Conservation (phyloP, 2,888 invertebrate species). For the Apomyelois bistriatella region DNA sequence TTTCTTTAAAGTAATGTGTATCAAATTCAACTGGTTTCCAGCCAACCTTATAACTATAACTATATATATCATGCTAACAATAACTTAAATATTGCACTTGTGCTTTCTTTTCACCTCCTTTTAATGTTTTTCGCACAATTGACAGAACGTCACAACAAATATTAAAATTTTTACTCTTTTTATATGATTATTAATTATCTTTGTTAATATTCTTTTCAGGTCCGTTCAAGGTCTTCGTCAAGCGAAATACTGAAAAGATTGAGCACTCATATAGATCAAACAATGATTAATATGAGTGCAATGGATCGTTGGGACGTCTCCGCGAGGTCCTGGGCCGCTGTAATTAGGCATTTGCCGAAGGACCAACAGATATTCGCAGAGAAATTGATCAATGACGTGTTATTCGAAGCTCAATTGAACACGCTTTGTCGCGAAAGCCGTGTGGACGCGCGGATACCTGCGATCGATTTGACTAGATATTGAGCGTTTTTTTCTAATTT, state of each 20-base stretch:
- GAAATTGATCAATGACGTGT: background rate
- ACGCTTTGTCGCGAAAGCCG: background rate
- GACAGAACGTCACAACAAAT: too few species aligned
- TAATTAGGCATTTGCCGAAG: background rate
- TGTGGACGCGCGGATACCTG: background rate
- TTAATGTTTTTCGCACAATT: too few species aligned
- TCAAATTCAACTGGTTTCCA: too few species aligned
- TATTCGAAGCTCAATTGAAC: background rate
- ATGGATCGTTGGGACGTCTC: background rate
- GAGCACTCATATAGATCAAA: background rate
- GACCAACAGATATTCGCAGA: background rate
- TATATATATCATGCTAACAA: too few species aligned
- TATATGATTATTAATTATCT: too few species aligned
- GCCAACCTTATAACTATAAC: too few species aligned
- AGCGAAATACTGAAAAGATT: background rate
- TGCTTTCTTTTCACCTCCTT: too few species aligned
- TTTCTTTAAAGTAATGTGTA: too few species aligned
- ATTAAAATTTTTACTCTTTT: too few species aligned
- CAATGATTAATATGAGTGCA: too few species aligned
- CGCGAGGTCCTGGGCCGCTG: background rate
- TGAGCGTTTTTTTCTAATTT: background rate
- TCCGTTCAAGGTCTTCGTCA: background rate
- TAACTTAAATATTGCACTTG: too few species aligned
- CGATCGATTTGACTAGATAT: background rate
- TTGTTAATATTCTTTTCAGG: too few species aligned